Evolutionary conservation across 2,888 invertebrate genomes (phyloP), one percentile per base, ranked within the genome.

Genomic region (Phania funesta): DNA sequence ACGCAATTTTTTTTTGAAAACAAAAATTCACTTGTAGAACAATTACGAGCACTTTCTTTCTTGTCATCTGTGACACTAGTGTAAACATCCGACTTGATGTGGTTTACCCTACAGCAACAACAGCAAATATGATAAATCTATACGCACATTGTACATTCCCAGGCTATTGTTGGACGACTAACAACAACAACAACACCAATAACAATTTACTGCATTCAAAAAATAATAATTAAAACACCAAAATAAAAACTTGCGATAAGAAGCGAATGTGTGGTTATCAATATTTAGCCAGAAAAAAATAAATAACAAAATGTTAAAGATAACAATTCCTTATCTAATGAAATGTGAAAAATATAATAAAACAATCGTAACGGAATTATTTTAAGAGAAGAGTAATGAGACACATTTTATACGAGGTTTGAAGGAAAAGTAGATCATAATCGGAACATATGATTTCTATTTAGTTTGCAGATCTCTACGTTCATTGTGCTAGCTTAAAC

Each of bases 241-340:
- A 29, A 29, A 52, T 35, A 80, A 67, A 68, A 58, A 50, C 24
- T 18, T 58, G 22, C 18, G 60, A 80, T 60, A 67, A 62, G 48
- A 75, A 65, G 32, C 38, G 29, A 77, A 76, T 74, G 46, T 74
- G 46, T n/a, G 48, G 54, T 82, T 78, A 75, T 82, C 82, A 82
- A 58, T 46, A 41, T 64, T 60, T 68, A 64, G 56, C 46, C 29
- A 71, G 64, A 70, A 60, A 60, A 50, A 65, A 64, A 68, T n/a
- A 46, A 56, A 46, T n/a, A 22, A 44, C 8, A 50, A 68, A 35
- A 41, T 29, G 38, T 29, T 6, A 52, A 70, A 82, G 82, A 82
- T 82, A 82, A 82, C 78, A 82, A 82, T 75, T 82, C 82, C 82
- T 78, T 82, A 82, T 82, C 82, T 78, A 35, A 68, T 58, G 35